Evolutionary conservation across 2,888 invertebrate genomes (phyloP).

Genomic region (Seira sanloemensis): DNA sequence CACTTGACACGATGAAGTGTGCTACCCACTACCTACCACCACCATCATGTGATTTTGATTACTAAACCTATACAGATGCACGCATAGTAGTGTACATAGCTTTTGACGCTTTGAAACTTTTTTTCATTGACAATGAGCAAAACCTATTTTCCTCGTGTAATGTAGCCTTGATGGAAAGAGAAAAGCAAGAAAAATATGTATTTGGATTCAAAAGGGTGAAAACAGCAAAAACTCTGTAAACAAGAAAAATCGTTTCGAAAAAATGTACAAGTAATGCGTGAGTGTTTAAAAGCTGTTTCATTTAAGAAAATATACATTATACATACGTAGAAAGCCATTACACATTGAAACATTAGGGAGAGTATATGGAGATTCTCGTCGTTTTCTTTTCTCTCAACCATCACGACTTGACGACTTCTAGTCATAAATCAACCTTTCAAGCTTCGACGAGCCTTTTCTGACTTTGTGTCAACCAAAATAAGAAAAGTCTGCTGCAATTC

Average conservation of each 20-base stretch:
- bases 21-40: neutral
- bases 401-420: slow-evolving; percentile 60
- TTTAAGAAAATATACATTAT: too few relatives aligned
- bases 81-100: too few relatives aligned
- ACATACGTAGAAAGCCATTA: too few relatives aligned
- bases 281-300: too few relatives aligned
- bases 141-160: neutral
- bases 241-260: neutral
- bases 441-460: slow-evolving; percentile 53
- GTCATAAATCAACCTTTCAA: slow-evolving; percentile 65
- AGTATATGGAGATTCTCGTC: neutral
- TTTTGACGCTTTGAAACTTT: neutral
- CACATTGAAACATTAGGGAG: too few relatives aligned
- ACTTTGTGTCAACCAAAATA: slow-evolving; percentile 49
- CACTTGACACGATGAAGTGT: neutral
- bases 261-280: too few relatives aligned
- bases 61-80: too few relatives aligned
- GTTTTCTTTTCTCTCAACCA: neutral
- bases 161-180: too few relatives aligned
- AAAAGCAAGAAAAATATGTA: too few relatives aligned
- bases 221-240: neutral
- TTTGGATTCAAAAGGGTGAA: neutral
- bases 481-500: neutral
- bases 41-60: too few relatives aligned
- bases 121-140: neutral